phyloP scores from a whole-genome alignment of 2,797 vertebrate species.

The Microctenopoma stevenorrisi region DNA sequence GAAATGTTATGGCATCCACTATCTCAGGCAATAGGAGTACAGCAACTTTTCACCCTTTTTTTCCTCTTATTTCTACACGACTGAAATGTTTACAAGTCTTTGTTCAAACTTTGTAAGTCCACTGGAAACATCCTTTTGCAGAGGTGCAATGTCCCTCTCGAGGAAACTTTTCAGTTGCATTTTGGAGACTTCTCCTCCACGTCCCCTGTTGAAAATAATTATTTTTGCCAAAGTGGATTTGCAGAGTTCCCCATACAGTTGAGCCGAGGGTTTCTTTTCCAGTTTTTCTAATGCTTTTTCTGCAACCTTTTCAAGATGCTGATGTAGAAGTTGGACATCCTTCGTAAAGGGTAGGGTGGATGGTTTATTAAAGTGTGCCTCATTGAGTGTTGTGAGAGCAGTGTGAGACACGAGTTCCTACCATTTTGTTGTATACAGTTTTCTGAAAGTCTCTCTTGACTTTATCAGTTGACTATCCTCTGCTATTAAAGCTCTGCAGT shows the following conservation, averaged over 20 bases:
- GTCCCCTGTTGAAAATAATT: constrained; percentile 15
- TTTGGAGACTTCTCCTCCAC: constrained; percentile 16
- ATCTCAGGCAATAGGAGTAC: constrained; percentile 31
- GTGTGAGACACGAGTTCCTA: constrained; percentile 38
- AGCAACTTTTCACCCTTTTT: constrained; percentile 29
- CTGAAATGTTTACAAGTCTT: constrained; percentile 31
- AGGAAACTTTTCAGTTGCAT: background rate
- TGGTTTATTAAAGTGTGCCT: constrained; percentile 42
- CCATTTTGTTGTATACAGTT: constrained; percentile 37
- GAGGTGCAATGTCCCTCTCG: too few relatives aligned
- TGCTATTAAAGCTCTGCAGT: constrained; percentile 4
- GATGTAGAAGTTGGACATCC: constrained; percentile 36
- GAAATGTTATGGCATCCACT: constrained; percentile 30
- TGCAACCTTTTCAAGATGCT: constrained; percentile 47
- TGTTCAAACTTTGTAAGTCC: constrained; percentile 25
- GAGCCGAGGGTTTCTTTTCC: background rate
- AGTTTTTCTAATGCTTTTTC: constrained; percentile 4
- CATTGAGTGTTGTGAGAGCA: constrained; percentile 29
- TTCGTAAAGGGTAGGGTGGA: constrained; percentile 50
- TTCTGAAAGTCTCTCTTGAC: constrained; percentile 41
- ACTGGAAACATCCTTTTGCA: too few relatives aligned
- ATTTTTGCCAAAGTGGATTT: constrained; percentile 20
- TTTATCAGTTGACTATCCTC: constrained; percentile 23
- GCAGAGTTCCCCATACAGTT: constrained; percentile 6
- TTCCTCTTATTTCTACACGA: constrained; percentile 37